Base-by-base conservation (phyloP, 2,113 vertebrate species). In the Osmerus mordax region DNA sequence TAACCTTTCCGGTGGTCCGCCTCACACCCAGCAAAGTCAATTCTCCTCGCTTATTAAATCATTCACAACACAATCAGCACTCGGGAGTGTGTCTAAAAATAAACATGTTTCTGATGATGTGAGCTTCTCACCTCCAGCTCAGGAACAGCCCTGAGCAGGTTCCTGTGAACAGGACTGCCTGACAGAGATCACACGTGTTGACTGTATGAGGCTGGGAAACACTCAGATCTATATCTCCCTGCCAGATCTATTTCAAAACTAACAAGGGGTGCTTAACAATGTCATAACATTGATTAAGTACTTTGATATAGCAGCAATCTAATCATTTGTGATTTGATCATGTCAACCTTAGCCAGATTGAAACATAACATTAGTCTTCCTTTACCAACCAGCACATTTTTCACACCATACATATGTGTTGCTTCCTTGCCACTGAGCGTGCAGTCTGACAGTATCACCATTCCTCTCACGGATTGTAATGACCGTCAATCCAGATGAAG, bases 391-490 rank as follows among this genome's bases (percentile, higher is more conserved):
- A 47, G 7, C 41, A 12, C 41, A 12, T 47, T 11, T 47, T 12
- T 12, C 41, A 47, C 41, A 12, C 41, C 41, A 12, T 47, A 12
- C 41, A 47, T 9, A 47, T 47, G 41, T 47, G 41, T 47, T 12
- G 41, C 9, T 47, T 47, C 9, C 9, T 47, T 47, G 41, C 55
- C n/a, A 19, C 3, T 18, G 55, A 56, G 55, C 11, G 61, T 2
- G 25, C 61, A 25, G 61, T 63, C 69, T 59, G 53, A 65, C 73
- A 75, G 41, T 68, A 61, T 68, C 51, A 54, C 63, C 55, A 29
- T 69, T 25, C n/a, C 74, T 68, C 78, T 77, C 56, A 74, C 56
- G 68, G 67, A 72, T 5, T 4, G 14, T 74, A 81, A 81, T 76
- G 75, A 70, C 60, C 58, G 68, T 74, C 47, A 76, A 58, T 65